Evolutionary conservation across 2,797 vertebrate genomes (phyloP).

Genomic region (Smutsia gigantea): DNA sequence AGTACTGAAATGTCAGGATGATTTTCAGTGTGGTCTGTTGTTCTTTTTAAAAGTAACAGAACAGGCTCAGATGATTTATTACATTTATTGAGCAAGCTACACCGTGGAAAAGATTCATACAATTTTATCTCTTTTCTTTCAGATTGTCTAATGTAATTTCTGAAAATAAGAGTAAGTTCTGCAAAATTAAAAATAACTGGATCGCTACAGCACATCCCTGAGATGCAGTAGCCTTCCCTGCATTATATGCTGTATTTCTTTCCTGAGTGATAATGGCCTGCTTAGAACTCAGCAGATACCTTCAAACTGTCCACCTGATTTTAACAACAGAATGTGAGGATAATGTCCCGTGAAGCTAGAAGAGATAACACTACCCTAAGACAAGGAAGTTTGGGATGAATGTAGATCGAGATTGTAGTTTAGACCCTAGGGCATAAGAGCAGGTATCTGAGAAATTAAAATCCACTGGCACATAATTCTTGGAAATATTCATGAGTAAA

Average conservation of each 20-base stretch:
- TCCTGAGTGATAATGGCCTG: neutral
- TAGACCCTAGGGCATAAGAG: neutral
- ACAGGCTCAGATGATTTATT: neutral
- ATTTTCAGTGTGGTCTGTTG: constrained; percentile 9
- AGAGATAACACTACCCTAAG: neutral
- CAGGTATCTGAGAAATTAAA: neutral
- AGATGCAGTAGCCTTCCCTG: fast-evolving
- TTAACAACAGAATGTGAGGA: neutral
- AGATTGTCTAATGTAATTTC: neutral
- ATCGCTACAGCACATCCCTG: neutral
- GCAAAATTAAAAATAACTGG: neutral
- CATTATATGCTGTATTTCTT: neutral
- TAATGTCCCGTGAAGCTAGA: neutral
- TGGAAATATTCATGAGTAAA: neutral
- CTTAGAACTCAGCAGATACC: neutral
- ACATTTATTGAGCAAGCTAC: neutral
- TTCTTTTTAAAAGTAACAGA: neutral
- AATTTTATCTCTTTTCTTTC: constrained; percentile 21
- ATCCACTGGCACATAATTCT: neutral
- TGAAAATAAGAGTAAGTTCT: constrained; percentile 33
- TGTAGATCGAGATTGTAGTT: neutral
- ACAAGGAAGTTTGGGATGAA: neutral
- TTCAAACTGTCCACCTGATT: neutral
- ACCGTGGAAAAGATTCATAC: neutral
- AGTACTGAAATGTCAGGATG: constrained; percentile 49